These are phyloP conservation scores for Limnephilus lunatus DNA, from an alignment of 2,888 invertebrate species.

Conservation along the genomic window DNA sequence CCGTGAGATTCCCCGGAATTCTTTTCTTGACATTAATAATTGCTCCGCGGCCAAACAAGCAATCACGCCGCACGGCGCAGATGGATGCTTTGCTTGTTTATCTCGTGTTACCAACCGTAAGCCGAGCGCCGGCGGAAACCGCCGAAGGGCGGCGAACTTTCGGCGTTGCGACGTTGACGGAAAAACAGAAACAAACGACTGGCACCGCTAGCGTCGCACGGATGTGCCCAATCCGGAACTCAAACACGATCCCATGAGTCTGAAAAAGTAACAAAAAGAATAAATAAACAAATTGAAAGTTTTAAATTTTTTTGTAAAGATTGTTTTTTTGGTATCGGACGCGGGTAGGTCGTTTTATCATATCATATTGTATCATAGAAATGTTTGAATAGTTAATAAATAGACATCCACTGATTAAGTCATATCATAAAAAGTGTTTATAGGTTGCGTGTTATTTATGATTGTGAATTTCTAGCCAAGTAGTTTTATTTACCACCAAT, in stretches of 20 bases:
- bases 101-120: not conserved
- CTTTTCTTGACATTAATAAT: conserved; percentile 6
- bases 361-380: not conserved
- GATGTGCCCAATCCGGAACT: not conserved
- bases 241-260: not conserved
- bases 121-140: not conserved
- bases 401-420: not conserved
- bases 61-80: not conserved
- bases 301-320: not conserved
- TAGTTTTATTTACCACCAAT: not conserved
- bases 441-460: not conserved
- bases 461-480: not conserved
- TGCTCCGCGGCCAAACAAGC: not conserved
- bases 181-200: conserved; percentile 15
- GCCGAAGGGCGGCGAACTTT: not conserved
- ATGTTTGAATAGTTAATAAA: not conserved
- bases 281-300: not conserved
- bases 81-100: conserved; percentile 18
- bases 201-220: conserved; percentile 24
- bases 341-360: not conserved
- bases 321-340: not conserved
- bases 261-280: not conserved
- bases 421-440: not conserved
- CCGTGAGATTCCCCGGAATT: not conserved
- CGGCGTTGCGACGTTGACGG: conserved; percentile 13